Percentiles rank a stretch among this genome's conserved stretches.
These are phyloP conservation scores for Drepana falcataria DNA, from an alignment of 2,888 invertebrate genomes.

Conservation along the genomic window DNA sequence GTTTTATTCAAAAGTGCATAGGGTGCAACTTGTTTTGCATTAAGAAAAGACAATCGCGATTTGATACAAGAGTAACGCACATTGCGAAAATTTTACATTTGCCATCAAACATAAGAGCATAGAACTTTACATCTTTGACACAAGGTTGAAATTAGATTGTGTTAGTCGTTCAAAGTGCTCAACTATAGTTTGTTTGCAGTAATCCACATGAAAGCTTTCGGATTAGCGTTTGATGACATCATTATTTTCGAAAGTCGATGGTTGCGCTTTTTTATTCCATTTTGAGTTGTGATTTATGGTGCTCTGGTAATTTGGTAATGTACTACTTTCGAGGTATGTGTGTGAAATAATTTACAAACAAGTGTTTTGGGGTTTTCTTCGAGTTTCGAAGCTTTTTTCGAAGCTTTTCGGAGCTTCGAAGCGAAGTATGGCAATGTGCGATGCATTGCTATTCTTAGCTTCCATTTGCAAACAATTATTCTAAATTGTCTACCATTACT, in stretches of 20 bases:
- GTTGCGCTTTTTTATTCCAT: slow-evolving; percentile 42
- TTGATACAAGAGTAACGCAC: slow-evolving; percentile 36
- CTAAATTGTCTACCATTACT: too few relatives aligned
- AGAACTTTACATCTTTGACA: neutral
- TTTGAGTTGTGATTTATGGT: slow-evolving; percentile 61
- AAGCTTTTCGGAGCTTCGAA: too few relatives aligned
- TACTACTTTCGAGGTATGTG: slow-evolving; percentile 5
- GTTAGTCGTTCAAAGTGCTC: slow-evolving; percentile 2
- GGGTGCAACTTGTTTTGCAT: slow-evolving; percentile 25
- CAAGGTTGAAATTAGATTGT: slow-evolving; percentile 28
- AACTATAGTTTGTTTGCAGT: slow-evolving; percentile 34
- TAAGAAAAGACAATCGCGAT: slow-evolving; percentile 32
- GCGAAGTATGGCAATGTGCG: too few relatives aligned
- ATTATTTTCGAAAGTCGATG: slow-evolving; percentile 75
- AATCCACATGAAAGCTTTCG: slow-evolving; percentile 78
- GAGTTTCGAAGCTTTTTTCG: too few relatives aligned
- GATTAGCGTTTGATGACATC: slow-evolving; percentile 79
- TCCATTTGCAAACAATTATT: too few relatives aligned
- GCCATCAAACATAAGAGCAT: slow-evolving; percentile 1
- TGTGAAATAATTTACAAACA: too few relatives aligned
- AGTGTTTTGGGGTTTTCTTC: too few relatives aligned
- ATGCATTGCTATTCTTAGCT: too few relatives aligned
- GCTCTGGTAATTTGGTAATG: slow-evolving; percentile 34
- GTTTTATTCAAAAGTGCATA: slow-evolving; percentile 8
- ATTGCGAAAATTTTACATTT: slow-evolving; percentile 13